Base-by-base conservation (phyloP, 2,888 invertebrate species). In the Copidosoma aretas region DNA sequence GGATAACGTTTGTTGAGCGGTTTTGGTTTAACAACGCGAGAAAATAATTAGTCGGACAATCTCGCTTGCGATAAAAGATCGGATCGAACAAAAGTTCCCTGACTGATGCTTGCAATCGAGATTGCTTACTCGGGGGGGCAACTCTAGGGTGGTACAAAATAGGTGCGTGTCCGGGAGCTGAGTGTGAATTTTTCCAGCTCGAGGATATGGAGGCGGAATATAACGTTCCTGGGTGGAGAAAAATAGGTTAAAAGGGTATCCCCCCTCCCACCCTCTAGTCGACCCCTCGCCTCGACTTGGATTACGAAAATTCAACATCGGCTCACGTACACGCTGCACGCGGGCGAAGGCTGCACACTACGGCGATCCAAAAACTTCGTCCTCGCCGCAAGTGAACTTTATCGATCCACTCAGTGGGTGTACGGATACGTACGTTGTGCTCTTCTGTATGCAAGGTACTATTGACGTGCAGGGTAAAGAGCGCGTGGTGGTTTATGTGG, bases 321-420 rank as follows among this genome's bases (percentile, higher is more conserved):
- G 22, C 39, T 53, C 61, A 24, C 62, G 41, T 25, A 32, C 32
- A 32, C 32, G 3, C 32, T 17, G 10, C 3, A 12, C 43, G 19
- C 1, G 60, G 17, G 43, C 32, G 24, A 4, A 21, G 32, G 39
- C 8, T 32, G 32, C 32, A 32, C 25, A 39, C 49, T 21, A 43
- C 1, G 22, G 24, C 46, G 46, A 41, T 41, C 8, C 46, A 21
- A 32, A 56, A 46, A 57, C 51, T 46, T 52, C 59, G 59, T 59
- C 51, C 58, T 64, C 43, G 24, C 19, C 32, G 32, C 8, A 8
- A 8, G 32, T 32, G 41, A 12, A 8, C 58, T 60, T 54, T 19
- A 60, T 66, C 60, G 66, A 66, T 60, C 66, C 41, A 60, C 19
- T 56, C 60, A n/a, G 66, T 66, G 66, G 24, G 46, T 39, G 54